phyloP scores from a whole-genome alignment of 1,140 invertebrate species.

The Amyelois transitella region DNA sequence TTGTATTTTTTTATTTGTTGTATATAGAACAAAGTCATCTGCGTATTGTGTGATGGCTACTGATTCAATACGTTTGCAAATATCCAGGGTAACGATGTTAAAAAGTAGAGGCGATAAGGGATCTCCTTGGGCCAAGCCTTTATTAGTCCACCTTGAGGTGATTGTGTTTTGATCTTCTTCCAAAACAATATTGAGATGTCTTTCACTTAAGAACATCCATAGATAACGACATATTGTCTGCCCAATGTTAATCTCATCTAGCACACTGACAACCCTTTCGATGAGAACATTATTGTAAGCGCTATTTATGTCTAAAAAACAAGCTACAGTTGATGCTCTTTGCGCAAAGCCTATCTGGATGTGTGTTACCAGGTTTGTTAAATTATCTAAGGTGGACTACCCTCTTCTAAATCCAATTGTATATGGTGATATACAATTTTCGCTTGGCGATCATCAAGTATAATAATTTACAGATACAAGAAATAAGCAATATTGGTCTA shows the following conservation, averaged over 20 bases:
- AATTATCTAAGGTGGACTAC: background rate
- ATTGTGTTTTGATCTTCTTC: background rate
- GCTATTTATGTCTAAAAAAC: slow-evolving; percentile 1
- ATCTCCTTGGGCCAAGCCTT: slow-evolving; percentile 13
- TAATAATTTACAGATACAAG: no score
- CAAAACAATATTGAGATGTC: background rate
- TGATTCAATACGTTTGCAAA: background rate
- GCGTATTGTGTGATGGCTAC: slow-evolving; percentile 4
- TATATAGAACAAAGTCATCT: slow-evolving; percentile 8
- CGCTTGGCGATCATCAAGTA: no score
- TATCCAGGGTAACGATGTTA: slow-evolving; percentile 7
- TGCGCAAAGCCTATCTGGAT: background rate
- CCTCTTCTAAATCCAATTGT: background rate
- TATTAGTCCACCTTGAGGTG: slow-evolving; percentile 5
- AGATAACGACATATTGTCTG: slow-evolving; percentile 7
- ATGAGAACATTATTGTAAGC: slow-evolving; percentile 1
- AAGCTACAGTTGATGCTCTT: background rate
- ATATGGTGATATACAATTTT: background rate
- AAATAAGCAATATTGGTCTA: no score
- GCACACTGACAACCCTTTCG: background rate
- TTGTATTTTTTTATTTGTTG: background rate
- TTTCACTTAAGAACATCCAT: slow-evolving; percentile 10
- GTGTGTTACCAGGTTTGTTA: background rate
- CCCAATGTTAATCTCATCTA: background rate
- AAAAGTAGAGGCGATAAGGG: slow-evolving; percentile 11